Conservation (phyloP, 2,797 vertebrate species). For the Gymnothorax reevesii region DNA sequence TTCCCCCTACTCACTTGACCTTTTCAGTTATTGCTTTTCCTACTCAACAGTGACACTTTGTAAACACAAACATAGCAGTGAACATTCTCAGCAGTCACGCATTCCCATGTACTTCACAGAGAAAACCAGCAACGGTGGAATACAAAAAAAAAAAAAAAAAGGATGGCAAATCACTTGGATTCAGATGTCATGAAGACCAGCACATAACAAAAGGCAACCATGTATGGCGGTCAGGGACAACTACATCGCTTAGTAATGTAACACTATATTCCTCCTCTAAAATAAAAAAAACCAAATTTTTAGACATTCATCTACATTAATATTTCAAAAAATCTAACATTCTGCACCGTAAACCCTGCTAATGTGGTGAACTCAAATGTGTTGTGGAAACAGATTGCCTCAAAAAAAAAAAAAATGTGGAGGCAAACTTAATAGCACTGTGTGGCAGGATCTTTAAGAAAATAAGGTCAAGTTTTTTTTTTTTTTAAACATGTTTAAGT, state of each 20-base stretch:
- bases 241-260: not conserved
- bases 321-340: too few species aligned
- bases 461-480: too few species aligned
- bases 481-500: too few species aligned
- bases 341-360: too few species aligned
- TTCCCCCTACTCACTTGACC: slow-evolving; percentile 50
- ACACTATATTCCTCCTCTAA: not conserved
- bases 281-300: not conserved
- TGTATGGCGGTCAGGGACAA: not conserved
- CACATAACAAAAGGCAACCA: not conserved
- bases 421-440: too few species aligned
- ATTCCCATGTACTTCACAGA: slow-evolving; percentile 36
- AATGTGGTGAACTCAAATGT: too few species aligned
- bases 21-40: slow-evolving; percentile 53
- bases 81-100: slow-evolving; percentile 35
- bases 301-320: not conserved
- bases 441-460: too few species aligned
- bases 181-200: not conserved
- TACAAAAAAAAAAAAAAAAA: not conserved
- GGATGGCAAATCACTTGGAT: not conserved
- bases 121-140: not conserved
- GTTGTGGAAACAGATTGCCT: too few species aligned
- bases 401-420: too few species aligned
- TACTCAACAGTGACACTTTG: slow-evolving; percentile 43
- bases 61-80: slow-evolving; percentile 30